phyloP scores from a whole-genome alignment of 2,797 vertebrate species.

The Uromys caudimaculatus region DNA sequence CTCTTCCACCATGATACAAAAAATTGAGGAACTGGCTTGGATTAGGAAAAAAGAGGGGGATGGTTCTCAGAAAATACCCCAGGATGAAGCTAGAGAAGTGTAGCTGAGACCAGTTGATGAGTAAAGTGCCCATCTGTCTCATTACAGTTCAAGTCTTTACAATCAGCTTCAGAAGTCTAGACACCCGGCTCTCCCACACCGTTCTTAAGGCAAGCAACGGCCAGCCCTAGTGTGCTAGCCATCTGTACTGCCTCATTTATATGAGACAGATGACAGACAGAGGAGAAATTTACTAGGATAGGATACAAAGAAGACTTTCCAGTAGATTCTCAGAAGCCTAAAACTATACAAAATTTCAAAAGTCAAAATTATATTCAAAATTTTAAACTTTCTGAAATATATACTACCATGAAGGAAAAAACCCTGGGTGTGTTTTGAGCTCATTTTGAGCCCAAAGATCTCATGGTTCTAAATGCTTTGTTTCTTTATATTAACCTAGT shows the following conservation, averaged over 20 bases:
- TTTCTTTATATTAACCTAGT: neutral
- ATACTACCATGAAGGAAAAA: slow-evolving; percentile 42
- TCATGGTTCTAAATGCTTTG: neutral
- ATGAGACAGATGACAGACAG: neutral
- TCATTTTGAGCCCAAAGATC: slow-evolving; percentile 54
- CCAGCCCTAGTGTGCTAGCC: neutral
- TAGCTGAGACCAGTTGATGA: neutral
- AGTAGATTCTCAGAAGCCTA: neutral
- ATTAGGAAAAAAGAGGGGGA: neutral
- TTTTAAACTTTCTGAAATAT: slow-evolving; percentile 14
- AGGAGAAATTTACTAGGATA: slow-evolving; percentile 36
- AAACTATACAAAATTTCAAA: slow-evolving; percentile 37
- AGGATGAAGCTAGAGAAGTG: slow-evolving; percentile 2
- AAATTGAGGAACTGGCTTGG: slow-evolving; percentile 31
- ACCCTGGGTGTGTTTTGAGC: neutral
- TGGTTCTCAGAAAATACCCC: neutral
- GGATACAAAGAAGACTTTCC: slow-evolving; percentile 45
- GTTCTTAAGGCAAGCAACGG: neutral
- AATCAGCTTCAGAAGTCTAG: slow-evolving; percentile 41
- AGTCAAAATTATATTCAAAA: slow-evolving; percentile 18
- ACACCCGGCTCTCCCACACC: neutral
- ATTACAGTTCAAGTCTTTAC: slow-evolving; percentile 18
- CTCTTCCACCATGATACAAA: neutral
- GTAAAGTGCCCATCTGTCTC: neutral
- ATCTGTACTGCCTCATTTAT: slow-evolving; percentile 6